A percentile compares a stretch with the other conserved stretches of the same genome.
Evolutionary conservation across 2,797 vertebrate genomes (phyloP).

Genomic region (Enteromius unitaeniatus): DNA sequence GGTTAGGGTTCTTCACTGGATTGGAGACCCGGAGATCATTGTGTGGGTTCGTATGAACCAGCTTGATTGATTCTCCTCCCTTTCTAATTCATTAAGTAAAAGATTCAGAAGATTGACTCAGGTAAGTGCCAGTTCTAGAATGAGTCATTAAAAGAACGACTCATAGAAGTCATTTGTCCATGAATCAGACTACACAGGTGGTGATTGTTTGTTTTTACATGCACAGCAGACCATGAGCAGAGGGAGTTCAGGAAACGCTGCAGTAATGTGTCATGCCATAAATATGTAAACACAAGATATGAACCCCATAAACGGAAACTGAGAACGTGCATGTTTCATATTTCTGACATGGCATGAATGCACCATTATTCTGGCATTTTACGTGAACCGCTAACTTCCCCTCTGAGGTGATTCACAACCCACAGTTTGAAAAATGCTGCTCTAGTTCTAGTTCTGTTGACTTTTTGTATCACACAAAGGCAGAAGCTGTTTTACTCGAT

Average conservation of each 20-base stretch:
- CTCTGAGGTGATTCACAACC: not conserved
- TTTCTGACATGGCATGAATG: not conserved
- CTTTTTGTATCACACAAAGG: not conserved
- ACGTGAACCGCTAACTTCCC: not conserved
- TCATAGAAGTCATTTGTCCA: not conserved
- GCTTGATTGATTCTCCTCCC: constrained; percentile 6
- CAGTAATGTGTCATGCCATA: not conserved
- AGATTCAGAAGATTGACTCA: not conserved
- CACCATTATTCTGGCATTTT: not conserved
- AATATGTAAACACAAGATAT: constrained; percentile 1
- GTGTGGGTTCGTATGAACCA: constrained; percentile 2
- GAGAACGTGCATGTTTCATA: not conserved
- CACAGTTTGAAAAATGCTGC: not conserved
- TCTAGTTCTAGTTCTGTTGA: not conserved
- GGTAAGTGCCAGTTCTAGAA: no score
- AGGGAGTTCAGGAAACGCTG: not conserved
- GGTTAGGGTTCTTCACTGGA: constrained; percentile 29
- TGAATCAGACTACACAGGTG: not conserved
- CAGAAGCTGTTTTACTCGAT: not conserved
- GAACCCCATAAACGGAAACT: not conserved
- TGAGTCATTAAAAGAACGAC: not conserved
- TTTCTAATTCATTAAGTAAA: constrained; percentile 5
- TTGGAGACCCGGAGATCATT: constrained; percentile 40
- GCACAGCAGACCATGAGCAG: not conserved
- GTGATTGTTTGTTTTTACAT: not conserved